These are phyloP conservation scores for Tetragonula clypearis DNA, from an alignment of 1,140 invertebrate genomes.

Conservation along the genomic window DNA sequence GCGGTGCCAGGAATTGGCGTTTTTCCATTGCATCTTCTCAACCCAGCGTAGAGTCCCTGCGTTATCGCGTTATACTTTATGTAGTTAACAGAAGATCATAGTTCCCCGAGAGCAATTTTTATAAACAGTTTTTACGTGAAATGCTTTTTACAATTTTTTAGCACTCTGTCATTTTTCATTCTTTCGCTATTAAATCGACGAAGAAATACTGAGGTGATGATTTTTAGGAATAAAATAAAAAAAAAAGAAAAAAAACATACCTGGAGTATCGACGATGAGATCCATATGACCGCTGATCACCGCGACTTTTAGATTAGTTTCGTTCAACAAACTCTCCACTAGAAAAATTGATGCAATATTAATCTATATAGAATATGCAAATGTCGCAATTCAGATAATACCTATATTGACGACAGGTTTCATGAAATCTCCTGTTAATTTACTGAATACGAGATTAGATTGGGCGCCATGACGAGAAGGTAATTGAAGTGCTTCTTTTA, in stretches of 20 bases:
- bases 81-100: background rate
- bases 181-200: background rate
- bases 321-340: slow-evolving; percentile 88
- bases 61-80: slow-evolving; percentile 34
- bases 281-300: slow-evolving; percentile 89
- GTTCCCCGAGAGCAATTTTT: background rate
- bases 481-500: slow-evolving; percentile 84
- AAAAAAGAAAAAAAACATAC: slow-evolving; percentile 71
- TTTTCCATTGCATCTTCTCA: slow-evolving; percentile 85
- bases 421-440: slow-evolving; percentile 90
- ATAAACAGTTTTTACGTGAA: background rate
- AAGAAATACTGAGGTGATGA: background rate
- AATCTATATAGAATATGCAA: background rate
- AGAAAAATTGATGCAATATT: slow-evolving; percentile 13
- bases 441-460: slow-evolving; percentile 84
- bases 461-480: slow-evolving; percentile 85
- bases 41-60: slow-evolving; percentile 85
- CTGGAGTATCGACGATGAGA: slow-evolving; percentile 87
- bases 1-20: slow-evolving; percentile 81
- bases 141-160: background rate
- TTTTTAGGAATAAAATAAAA: background rate
- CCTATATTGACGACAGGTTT: slow-evolving; percentile 88
- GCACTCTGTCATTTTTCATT: background rate
- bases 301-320: slow-evolving; percentile 85
- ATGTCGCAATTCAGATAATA: slow-evolving; percentile 58